Conservation (phyloP, 1,140 invertebrate genomes). For the Drosophila truncata region DNA sequence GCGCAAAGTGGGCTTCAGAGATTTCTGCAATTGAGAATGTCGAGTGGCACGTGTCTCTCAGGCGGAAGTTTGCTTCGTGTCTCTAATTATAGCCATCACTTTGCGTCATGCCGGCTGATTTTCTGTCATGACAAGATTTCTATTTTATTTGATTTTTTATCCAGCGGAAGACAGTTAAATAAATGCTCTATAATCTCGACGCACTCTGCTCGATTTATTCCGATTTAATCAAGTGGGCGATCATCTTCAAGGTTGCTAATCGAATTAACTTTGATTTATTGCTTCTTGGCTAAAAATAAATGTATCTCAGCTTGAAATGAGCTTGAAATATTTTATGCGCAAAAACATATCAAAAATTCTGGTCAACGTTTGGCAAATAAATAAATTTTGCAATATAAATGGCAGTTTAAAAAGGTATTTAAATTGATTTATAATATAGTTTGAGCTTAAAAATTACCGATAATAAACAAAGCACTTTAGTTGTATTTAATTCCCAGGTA, state of each 20-base stretch:
- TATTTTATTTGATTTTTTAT: neutral
- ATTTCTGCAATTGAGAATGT: constrained; percentile 56
- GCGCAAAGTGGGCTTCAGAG: constrained; percentile 46
- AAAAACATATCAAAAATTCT: neutral
- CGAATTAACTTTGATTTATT: constrained; percentile 44
- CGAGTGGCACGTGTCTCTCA: constrained; percentile 62
- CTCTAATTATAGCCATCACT: constrained; percentile 29
- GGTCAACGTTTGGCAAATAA: neutral
- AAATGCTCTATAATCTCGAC: constrained; percentile 14
- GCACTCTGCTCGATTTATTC: constrained; percentile 31
- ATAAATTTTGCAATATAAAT: neutral
- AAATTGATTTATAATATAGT: neutral
- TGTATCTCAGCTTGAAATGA: constrained; percentile 9
- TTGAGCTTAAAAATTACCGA: neutral
- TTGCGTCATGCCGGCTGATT: constrained; percentile 26
- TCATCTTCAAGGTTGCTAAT: constrained; percentile 37
- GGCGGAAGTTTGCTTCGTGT: constrained; percentile 53
- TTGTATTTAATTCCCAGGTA: neutral
- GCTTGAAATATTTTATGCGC: neutral
- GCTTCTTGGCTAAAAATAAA: constrained; percentile 18
- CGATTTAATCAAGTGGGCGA: constrained; percentile 29
- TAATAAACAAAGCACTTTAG: neutral
- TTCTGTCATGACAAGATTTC: constrained; percentile 22
- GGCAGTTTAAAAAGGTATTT: neutral
- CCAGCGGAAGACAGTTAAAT: constrained; percentile 29